A percentile compares a stretch with the other conserved stretches of the same genome.
Evolutionary conservation across 1,140 invertebrate species (phyloP).

Genomic region (Drosophila seguyi): DNA sequence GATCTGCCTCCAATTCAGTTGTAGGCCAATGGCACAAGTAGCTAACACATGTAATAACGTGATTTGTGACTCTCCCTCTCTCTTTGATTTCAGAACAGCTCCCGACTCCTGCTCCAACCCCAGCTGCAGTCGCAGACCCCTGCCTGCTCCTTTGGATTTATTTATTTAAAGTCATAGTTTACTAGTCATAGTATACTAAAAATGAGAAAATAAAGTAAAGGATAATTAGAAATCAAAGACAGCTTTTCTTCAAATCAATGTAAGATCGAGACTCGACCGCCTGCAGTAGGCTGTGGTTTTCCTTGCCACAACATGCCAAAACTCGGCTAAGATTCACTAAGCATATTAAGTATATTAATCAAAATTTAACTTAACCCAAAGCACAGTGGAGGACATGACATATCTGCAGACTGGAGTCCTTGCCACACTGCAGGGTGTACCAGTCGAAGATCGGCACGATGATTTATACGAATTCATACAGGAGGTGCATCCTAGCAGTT

Average conservation of each 20-base stretch:
- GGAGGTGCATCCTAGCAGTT: conserved; percentile 51
- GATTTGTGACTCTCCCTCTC: too few species aligned
- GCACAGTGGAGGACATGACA: conserved; percentile 47
- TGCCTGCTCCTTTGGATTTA: background rate
- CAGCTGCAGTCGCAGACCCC: too few species aligned
- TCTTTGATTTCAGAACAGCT: too few species aligned
- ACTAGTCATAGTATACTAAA: background rate
- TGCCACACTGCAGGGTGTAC: background rate
- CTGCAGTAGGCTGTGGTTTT: conserved; percentile 35
- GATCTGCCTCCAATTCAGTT: too few species aligned
- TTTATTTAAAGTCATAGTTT: background rate
- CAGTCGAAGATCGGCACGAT: background rate
- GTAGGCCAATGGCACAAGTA: too few species aligned
- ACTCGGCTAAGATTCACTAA: conserved; percentile 9
- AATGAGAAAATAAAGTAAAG: background rate
- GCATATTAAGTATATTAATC: conserved; percentile 53
- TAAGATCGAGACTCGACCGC: background rate
- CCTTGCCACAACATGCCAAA: background rate
- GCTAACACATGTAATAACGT: too few species aligned
- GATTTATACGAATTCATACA: background rate
- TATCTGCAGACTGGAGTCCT: conserved; percentile 6
- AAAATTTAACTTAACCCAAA: conserved; percentile 38
- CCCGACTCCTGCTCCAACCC: too few species aligned
- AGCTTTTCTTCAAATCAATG: background rate
- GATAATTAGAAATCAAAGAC: background rate